A percentile compares a stretch with the other conserved stretches of the same genome.
Evolutionary conservation across 2,888 invertebrate species (phyloP).

Genomic region (Aleiodes leptofemur): DNA sequence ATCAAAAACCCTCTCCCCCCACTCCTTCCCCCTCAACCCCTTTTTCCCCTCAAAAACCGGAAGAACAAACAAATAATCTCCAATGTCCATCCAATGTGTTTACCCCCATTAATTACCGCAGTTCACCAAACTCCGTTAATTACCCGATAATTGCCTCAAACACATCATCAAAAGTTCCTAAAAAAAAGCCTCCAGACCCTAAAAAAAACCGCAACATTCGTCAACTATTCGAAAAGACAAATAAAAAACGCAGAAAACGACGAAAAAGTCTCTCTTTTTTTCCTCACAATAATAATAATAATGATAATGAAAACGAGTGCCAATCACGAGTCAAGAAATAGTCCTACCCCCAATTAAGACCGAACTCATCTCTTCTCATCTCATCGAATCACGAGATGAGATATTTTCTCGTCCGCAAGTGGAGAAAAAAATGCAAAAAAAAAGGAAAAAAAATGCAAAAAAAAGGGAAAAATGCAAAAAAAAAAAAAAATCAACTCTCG

Average conservation of each 20-base stretch:
- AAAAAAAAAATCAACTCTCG: slow-evolving; percentile 20
- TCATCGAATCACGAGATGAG: slow-evolving; percentile 10
- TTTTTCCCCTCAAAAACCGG: not conserved
- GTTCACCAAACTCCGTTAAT: slow-evolving; percentile 71
- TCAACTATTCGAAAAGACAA: too few species aligned
- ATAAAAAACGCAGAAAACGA: too few species aligned
- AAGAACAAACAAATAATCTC: slow-evolving; percentile 10
- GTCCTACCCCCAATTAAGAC: slow-evolving; percentile 31
- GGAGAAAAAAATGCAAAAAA: not conserved
- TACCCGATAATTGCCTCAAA: slow-evolving; percentile 70
- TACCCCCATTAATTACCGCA: slow-evolving; percentile 72
- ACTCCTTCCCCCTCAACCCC: too few species aligned
- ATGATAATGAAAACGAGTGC: not conserved
- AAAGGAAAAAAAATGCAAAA: slow-evolving; percentile 31
- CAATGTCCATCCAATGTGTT: slow-evolving; percentile 55
- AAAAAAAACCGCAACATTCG: slow-evolving; percentile 30
- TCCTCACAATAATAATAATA: too few species aligned
- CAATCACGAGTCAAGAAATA: slow-evolving; percentile 8
- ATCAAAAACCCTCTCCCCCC: too few species aligned
- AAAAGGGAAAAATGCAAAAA: too few species aligned
- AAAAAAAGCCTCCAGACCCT: slow-evolving; percentile 10
- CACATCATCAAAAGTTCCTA: slow-evolving; percentile 14
- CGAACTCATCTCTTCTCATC: not conserved
- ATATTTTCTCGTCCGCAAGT: not conserved
- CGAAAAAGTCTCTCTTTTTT: too few species aligned